Base-by-base conservation (phyloP, 2,113 vertebrate genomes). In the Heteronetta atricapilla region DNA sequence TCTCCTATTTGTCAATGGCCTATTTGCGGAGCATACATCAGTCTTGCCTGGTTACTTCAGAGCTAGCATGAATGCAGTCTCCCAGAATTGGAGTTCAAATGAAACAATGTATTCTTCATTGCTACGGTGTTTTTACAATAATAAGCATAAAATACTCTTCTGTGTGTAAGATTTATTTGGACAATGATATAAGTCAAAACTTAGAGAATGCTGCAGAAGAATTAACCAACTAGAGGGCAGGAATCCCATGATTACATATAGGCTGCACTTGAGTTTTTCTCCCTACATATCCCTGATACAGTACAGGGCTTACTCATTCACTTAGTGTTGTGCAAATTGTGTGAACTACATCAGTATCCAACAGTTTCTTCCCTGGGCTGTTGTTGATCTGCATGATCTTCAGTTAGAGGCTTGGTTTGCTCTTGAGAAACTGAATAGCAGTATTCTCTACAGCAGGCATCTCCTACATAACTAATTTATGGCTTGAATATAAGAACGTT, bases 1-100 rank as follows among this genome's bases (percentile, higher is more conserved):
- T 97, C 92, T 97, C 90, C 96, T 95, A 68, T 34, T 95, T 92
- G 89, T 94, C 86, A 90, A 69, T 82, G 55, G 11, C 92, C 89
- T 96, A 96, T 97, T 96, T 94, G 90, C 18, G 59, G 94, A 95
- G 10, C 46, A 22, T 72, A 56, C 85, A 79, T 93, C 93, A 93
- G 72, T 92, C 72, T 81, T 88, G 82, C 78, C 91, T 64, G 29
- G 36, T 90, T 90, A 40, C 53, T 64, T 94, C 62, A 53, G 50
- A 80, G 20, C 50, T 83, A 26, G 34, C 38, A 19, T 20, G 77
- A 40, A 22, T 52, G 22, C 29, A 67, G 15, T 84, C 75, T 84
- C 19, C 46, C 34, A 86, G 83, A 88, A 94, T 74, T 60, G 28
- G 69, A 46, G 38, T 77, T 77, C 19, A 10, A 36, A 21, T 84